phyloP scores from a whole-genome alignment of 1,140 invertebrate species.

The Drosophila hydei region DNA sequence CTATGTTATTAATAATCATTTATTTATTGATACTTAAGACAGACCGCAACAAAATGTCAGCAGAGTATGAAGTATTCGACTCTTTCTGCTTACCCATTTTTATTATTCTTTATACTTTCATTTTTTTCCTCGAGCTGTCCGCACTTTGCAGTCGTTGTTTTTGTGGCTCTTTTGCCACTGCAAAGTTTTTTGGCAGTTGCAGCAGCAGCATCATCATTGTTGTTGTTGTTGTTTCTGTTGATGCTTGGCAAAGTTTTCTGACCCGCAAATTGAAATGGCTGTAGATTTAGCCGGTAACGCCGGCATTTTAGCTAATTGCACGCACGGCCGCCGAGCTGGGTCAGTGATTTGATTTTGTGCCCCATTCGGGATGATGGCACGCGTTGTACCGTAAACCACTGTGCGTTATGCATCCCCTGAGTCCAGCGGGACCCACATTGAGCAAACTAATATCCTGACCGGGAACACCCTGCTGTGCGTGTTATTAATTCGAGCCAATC shows the following conservation, averaged over 20 bases:
- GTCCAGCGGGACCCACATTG: conserved; percentile 35
- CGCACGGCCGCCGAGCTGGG: conserved; percentile 55
- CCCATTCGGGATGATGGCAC: conserved; percentile 28
- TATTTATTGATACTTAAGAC: too few relatives aligned
- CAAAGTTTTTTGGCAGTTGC: conserved; percentile 51
- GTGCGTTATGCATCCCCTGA: conserved; percentile 66
- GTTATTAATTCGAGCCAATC: conserved; percentile 78
- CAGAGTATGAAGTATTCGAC: too few relatives aligned
- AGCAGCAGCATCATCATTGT: neutral
- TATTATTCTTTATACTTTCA: conserved; percentile 24
- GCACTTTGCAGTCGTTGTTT: conserved; percentile 49
- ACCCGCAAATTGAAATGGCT: conserved; percentile 75
- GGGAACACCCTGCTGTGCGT: conserved; percentile 5
- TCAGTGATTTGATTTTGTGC: conserved; percentile 58
- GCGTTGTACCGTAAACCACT: conserved; percentile 69
- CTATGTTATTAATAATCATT: too few relatives aligned
- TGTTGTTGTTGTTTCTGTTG: neutral
- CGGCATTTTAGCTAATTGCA: conserved; percentile 71
- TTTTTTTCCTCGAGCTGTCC: conserved; percentile 44
- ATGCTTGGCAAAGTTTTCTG: conserved; percentile 58
- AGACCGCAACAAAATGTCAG: too few relatives aligned
- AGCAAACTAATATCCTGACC: conserved; percentile 52
- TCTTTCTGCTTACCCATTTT: conserved; percentile 7
- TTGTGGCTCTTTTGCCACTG: conserved; percentile 38
- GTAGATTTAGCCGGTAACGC: conserved; percentile 34